phyloP scores from a whole-genome alignment of 2,888 invertebrate species.

The Oscheius sp. region DNA sequence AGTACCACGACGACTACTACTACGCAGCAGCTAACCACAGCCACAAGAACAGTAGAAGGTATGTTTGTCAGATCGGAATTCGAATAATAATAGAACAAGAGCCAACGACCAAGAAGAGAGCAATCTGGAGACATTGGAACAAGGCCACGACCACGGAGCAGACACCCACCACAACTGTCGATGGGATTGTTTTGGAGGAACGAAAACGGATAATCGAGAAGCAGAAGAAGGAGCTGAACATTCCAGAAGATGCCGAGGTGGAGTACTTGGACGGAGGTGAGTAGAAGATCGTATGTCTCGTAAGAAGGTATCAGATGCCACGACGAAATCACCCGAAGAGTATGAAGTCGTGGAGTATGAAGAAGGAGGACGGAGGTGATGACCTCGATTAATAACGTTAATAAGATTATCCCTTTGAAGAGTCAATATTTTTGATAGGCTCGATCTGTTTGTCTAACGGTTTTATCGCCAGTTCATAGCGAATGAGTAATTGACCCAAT shows the following conservation, averaged over 20 bases:
- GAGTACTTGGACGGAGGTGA: constrained; percentile 33
- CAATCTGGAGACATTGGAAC: constrained; percentile 25
- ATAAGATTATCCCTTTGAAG: neutral
- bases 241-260: constrained; percentile 33
- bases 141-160: constrained; percentile 11
- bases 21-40: neutral
- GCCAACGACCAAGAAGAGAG: constrained; percentile 16
- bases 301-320: constrained; percentile 11
- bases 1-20: constrained; percentile 2
- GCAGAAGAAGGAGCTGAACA: constrained; percentile 35
- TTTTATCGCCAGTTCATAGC: too few species aligned
- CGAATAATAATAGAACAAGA: neutral
- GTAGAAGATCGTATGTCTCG: neutral
- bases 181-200: neutral
- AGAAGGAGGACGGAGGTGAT: constrained; percentile 14
- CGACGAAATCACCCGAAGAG: constrained; percentile 22
- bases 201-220: constrained; percentile 23
- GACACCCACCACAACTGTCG: neutral
- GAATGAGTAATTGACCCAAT: too few species aligned
- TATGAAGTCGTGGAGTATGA: constrained; percentile 36
- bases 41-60: neutral
- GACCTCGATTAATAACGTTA: neutral
- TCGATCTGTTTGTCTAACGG: too few species aligned
- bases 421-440: too few species aligned
- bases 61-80: neutral